Evolutionary conservation across 2,113 vertebrate genomes (phyloP), one percentile per base, ranked within the genome.

Genomic region (Lates calcarifer): DNA sequence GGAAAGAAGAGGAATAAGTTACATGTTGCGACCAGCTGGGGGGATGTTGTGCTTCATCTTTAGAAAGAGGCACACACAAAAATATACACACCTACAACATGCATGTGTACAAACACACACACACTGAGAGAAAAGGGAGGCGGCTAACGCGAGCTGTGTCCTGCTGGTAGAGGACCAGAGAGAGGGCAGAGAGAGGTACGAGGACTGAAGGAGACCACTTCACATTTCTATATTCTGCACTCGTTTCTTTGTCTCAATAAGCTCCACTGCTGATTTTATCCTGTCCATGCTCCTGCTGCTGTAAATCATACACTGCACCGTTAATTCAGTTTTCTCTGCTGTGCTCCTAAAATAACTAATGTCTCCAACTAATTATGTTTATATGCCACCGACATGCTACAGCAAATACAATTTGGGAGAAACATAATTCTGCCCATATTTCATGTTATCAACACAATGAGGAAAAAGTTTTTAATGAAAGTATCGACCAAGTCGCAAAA

Each of bases 1-100:
- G 20, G n/a, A 63, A 55, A 8, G 53, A 33, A 35, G 11, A 12
- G 18, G 24, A 47, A 45, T 6, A 18, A 31, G 56, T 51, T 73
- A 12, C 78, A 56, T 33, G 15, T 29, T 15, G 6, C 22, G 5
- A 60, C 88, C 88, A 81, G 79, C 22, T 72, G 85, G 88, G 88
- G 82, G 9, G 88, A 71, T 84, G 74, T 87, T 86, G 81, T 55
- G 57, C 83, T 62, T 0, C 70, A 61, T n/a, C 20, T 24, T 43
- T 13, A 31, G 28, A 61, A 53, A 64, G 3, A 2, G 45, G 17
- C 17, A 22, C 10, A 11, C 22, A 24, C 14, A 7, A 20, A 47
- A 18, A 47, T 9, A 43, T 10, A 13, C 20, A 41, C 18, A 51
- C 13, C 1, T 15, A 1, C 7, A 47, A 47, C 17, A 22, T 5